These are phyloP conservation scores for Alectoris magna DNA, from an alignment of 2,797 vertebrate genomes.

Conservation along the genomic window DNA sequence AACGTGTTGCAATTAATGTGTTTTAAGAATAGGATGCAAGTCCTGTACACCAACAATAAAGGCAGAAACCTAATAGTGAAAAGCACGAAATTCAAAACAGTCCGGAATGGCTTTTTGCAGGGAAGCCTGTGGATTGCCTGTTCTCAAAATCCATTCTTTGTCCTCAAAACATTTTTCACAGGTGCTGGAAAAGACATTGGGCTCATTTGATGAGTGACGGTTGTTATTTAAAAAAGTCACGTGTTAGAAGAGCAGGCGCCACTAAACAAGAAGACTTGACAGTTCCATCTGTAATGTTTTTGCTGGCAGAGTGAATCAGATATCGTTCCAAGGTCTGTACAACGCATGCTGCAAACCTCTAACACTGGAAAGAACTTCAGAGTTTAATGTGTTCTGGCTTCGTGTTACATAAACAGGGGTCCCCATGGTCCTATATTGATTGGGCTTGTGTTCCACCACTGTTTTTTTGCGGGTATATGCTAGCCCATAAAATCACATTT, in stretches of 20 bases:
- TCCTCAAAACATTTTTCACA: slow-evolving; percentile 36
- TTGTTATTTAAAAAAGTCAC: slow-evolving; percentile 61
- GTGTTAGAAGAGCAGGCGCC: slow-evolving; percentile 61
- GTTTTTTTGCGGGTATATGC: slow-evolving; percentile 74
- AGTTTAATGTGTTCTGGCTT: slow-evolving; percentile 73
- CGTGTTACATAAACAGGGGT: slow-evolving; percentile 74
- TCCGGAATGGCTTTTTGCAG: background rate
- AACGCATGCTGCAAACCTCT: slow-evolving; percentile 68
- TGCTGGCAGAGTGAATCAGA: slow-evolving; percentile 58
- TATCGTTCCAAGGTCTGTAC: slow-evolving; percentile 62
- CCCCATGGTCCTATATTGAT: slow-evolving; percentile 70
- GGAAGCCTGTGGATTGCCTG: background rate
- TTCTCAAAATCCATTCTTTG: slow-evolving; percentile 15
- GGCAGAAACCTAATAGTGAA: background rate
- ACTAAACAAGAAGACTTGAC: slow-evolving; percentile 63
- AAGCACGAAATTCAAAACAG: background rate
- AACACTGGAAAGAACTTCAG: slow-evolving; percentile 71
- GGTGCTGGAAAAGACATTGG: slow-evolving; percentile 59
- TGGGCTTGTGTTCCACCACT: slow-evolving; percentile 71
- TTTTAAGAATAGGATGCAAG: background rate
- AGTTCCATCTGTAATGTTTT: slow-evolving; percentile 72
- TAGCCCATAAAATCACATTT: slow-evolving; percentile 73
- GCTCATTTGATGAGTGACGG: slow-evolving; percentile 32
- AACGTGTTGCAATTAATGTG: background rate
- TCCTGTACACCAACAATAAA: background rate